These are phyloP conservation scores for Potorous gilbertii DNA, from an alignment of 2,797 vertebrate species.

Conservation along the genomic window DNA sequence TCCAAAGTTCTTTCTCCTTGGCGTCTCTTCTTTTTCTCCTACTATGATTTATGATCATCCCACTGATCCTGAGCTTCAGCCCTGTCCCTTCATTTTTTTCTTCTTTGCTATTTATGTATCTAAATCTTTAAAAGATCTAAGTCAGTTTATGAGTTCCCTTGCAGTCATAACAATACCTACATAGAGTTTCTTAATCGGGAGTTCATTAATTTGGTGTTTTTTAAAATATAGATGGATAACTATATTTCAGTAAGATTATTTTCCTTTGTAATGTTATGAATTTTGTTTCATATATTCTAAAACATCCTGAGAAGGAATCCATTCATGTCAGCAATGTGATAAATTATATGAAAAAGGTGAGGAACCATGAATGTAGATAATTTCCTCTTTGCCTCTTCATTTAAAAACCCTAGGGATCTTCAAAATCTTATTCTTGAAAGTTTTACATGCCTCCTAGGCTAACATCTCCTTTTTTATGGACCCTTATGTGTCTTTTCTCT, in stretches of 20 bases:
- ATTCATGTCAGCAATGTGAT: neutral
- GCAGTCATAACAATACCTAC: neutral
- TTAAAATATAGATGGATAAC: neutral
- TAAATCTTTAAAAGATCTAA: neutral
- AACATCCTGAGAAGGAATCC: neutral
- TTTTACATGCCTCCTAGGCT: neutral
- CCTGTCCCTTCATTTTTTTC: too few relatives aligned
- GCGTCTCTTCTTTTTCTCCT: too few relatives aligned
- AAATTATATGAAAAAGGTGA: neutral
- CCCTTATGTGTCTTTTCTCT: neutral
- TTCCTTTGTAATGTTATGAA: neutral
- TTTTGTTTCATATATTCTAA: neutral
- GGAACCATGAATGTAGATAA: neutral
- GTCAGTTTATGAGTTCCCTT: neutral
- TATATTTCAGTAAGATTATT: neutral
- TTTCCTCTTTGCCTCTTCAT: neutral
- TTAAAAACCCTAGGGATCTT: neutral
- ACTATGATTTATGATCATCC: too few relatives aligned
- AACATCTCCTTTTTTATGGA: neutral
- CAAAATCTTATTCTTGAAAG: neutral
- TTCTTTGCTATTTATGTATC: neutral
- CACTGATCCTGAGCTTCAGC: too few relatives aligned
- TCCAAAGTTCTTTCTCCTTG: too few relatives aligned
- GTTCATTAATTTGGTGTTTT: neutral
- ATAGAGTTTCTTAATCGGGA: neutral